Conservation (phyloP, 2,797 vertebrate genomes). For the Gymnoscopelus braueri region DNA sequence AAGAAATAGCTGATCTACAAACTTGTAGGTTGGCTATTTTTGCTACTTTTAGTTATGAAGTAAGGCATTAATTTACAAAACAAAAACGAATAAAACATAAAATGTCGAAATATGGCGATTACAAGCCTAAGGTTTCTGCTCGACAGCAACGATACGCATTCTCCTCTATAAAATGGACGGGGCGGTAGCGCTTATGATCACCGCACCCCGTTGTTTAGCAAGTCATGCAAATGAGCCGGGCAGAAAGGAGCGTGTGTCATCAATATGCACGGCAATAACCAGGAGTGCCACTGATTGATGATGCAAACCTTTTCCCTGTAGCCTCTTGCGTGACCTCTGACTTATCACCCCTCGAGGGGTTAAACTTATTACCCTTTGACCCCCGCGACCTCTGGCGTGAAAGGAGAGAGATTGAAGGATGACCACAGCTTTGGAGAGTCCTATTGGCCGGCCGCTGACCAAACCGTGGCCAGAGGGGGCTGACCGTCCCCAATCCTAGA, state of each 20-base stretch:
- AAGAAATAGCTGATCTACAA: too few relatives aligned
- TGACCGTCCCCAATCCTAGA: slow-evolving; percentile 71
- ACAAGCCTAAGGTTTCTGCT: too few relatives aligned
- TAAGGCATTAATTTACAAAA: too few relatives aligned
- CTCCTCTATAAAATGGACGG: slow-evolving; percentile 8
- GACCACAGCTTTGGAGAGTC: slow-evolving; percentile 82
- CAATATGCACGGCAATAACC: slow-evolving; percentile 69
- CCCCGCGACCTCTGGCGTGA: slow-evolving; percentile 87
- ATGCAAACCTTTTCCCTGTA: slow-evolving; percentile 79
- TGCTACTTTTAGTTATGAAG: too few relatives aligned
- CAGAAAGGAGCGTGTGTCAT: slow-evolving; percentile 58
- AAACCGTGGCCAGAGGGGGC: slow-evolving; percentile 74
- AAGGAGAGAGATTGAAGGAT: slow-evolving; percentile 90
- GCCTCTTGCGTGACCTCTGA: slow-evolving; percentile 90
- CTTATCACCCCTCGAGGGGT: slow-evolving; percentile 79
- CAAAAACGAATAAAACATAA: too few relatives aligned
- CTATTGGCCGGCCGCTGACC: slow-evolving; percentile 85
- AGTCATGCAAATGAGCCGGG: slow-evolving; percentile 70
- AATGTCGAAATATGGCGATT: too few relatives aligned
- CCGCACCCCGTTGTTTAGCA: slow-evolving; percentile 57
- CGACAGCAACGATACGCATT: not conserved
- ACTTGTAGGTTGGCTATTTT: too few relatives aligned
- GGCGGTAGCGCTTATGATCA: slow-evolving; percentile 25
- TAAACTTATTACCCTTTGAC: slow-evolving; percentile 96
- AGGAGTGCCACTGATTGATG: slow-evolving; percentile 79